phyloP scores from a whole-genome alignment of 2,888 invertebrate species.

The Rambutsinella grinnellia region DNA sequence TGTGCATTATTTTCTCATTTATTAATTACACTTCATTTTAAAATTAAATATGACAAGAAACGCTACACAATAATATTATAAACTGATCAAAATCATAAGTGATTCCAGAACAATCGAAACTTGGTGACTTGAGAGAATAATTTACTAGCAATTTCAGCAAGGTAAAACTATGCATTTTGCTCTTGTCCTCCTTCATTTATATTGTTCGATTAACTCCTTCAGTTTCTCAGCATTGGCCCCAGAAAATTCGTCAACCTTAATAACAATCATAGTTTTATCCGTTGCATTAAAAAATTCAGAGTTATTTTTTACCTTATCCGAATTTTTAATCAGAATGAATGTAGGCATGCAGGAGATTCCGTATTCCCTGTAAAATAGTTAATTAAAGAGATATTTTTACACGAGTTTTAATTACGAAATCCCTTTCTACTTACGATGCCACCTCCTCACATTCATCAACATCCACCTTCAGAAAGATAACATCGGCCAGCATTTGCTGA shows the following conservation, averaged over 20 bases:
- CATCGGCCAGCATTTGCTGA: constrained; percentile 75
- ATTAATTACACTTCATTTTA: too few relatives aligned
- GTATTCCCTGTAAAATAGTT: constrained; percentile 78
- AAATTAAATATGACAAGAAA: too few relatives aligned
- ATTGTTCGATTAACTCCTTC: constrained; percentile 69
- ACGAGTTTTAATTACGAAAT: background rate
- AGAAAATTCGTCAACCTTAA: constrained; percentile 78
- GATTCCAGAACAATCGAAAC: too few relatives aligned
- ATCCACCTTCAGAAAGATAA: constrained; percentile 94
- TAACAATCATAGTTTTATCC: background rate
- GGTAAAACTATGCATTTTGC: too few relatives aligned
- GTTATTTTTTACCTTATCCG: constrained; percentile 46
- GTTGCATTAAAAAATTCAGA: too few relatives aligned
- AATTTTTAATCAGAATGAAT: constrained; percentile 92
- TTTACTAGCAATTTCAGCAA: too few relatives aligned
- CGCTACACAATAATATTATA: too few relatives aligned
- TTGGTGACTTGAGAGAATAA: too few relatives aligned
- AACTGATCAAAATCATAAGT: too few relatives aligned
- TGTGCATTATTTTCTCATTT: too few relatives aligned
- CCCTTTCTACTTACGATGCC: constrained; percentile 74
- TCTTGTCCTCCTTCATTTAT: too few relatives aligned
- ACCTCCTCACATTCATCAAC: constrained; percentile 94
- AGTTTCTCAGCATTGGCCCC: constrained; percentile 84
- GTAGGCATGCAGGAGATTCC: constrained; percentile 98
- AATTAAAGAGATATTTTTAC: background rate